Evolutionary conservation across 2,113 vertebrate genomes (phyloP), one percentile per base, ranked within the genome.

Genomic region (Emydura subglobosa): DNA sequence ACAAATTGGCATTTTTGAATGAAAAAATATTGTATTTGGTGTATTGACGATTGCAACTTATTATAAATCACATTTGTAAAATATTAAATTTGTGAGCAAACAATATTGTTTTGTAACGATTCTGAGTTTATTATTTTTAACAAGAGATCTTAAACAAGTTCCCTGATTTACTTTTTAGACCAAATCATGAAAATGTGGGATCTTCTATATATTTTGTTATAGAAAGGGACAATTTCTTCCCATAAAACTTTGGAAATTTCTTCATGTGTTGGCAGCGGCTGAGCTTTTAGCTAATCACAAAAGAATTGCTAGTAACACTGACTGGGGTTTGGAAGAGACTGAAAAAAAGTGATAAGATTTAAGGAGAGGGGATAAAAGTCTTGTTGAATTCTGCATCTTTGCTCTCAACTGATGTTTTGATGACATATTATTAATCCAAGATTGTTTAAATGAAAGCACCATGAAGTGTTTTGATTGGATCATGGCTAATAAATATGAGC

Each of bases 61-160:
- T 83, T n/a, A 79, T 88, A 85, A 85, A 53, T 27, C 89, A 65
- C 79, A 65, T 85, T 82, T 83, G 79, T 89, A 55, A 80, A 55
- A 84, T 85, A 78, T 84, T 83, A 80, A 16, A 1, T 4, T 89
- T 22, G 51, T n/a, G 78, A 89, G 39, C 4, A 81, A 54, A 82
- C 49, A 34, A 82, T 51, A 10, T 54, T 47, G 47, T 68, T 87
- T 57, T 87, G 54, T 16, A 79, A 82, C 42, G 50, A 80, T 50
- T 59, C 65, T 4, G 31, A 85, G 79, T 88, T 96, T 91, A 65
- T 91, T 94, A 80, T 68, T 94, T 88, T 80, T 85, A 91, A 91
- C 39, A 91, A 27, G 25, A 19, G 84, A 50, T 85, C 31, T 88
- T 51, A 27, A 29, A 59, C 25, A 39, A 0, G 24, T 17, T 90